Evolutionary conservation across 2,113 vertebrate species (phyloP).

Genomic region (Gallinago undulata): DNA sequence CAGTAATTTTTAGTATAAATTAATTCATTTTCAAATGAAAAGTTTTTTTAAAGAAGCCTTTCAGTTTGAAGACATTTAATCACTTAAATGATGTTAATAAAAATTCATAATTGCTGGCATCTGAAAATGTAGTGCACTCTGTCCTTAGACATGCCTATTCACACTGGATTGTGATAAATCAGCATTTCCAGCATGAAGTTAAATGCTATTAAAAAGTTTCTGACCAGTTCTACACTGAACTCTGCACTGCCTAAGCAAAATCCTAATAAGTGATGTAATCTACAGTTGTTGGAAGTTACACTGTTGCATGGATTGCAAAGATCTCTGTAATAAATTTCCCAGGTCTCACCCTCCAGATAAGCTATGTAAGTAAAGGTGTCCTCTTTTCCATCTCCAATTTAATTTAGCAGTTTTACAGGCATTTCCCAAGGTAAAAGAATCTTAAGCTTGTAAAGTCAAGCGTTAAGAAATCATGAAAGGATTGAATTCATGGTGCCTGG

Average conservation of each 20-base stretch:
- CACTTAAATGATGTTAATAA: background rate
- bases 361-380: background rate
- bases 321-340: background rate
- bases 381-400: background rate
- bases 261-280: background rate
- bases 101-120: background rate
- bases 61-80: background rate
- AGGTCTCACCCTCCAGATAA: background rate
- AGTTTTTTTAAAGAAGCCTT: background rate
- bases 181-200: constrained; percentile 5
- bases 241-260: background rate
- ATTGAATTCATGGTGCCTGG: background rate
- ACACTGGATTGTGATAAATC: background rate
- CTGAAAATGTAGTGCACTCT: background rate
- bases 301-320: background rate
- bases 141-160: background rate
- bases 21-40: background rate
- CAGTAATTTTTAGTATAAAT: background rate
- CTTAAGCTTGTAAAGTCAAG: background rate
- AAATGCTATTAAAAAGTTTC: background rate
- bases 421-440: background rate
- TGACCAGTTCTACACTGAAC: background rate
- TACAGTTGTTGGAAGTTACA: background rate
- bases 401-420: background rate
- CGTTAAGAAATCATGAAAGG: background rate